Evolutionary conservation across 2,797 vertebrate genomes (phyloP), one percentile per base, ranked within the genome.

Genomic region (Petrocephalus sullivani): DNA sequence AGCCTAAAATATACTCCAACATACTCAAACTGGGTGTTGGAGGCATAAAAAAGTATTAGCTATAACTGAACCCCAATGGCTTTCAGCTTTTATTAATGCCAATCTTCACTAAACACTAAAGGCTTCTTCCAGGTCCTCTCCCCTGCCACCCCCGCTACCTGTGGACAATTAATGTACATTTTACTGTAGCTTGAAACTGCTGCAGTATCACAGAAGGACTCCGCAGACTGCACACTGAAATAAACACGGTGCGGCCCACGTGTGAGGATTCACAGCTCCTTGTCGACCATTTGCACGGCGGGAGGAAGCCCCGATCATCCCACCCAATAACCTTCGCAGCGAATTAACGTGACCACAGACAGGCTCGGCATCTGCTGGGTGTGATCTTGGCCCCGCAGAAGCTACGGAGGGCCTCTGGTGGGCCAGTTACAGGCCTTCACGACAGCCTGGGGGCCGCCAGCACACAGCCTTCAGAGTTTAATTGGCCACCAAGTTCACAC

Each of bases 401-500:
- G 84, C 56, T 3, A 5, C 0, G 9, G 28, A 21, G 53, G 3
- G 33, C 33, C 54, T 16, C 54, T 19, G 23, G 16, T n/a, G 56
- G 54, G 84, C 51, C 82, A 54, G 21, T 85, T 85, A 85, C 8
- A 2, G 53, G 4, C 28, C 56, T 58, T 33, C 56, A 37, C 16
- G 28, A 12, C 12, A 33, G 9, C 84, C 54, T 41, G 56, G 56
- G 56, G 23, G 84, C 84, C 19, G 56, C 54, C 84, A 9, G 53
- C 53, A 4, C 10, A 58, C 53, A 54, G 51, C 84, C 84, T 85
- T 60, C 54, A 16, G 56, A 60, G 54, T 58, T 86, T 86, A 86
- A 86, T 86, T 86, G 56, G 84, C 21, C 84, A 86, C 54, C 14
- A 86, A 86, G 56, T 86, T 58, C 84, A 86, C 60, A 56, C 81